Evolutionary conservation across 2,113 vertebrate species (phyloP).

Genomic region (Oplegnathus fasciatus): DNA sequence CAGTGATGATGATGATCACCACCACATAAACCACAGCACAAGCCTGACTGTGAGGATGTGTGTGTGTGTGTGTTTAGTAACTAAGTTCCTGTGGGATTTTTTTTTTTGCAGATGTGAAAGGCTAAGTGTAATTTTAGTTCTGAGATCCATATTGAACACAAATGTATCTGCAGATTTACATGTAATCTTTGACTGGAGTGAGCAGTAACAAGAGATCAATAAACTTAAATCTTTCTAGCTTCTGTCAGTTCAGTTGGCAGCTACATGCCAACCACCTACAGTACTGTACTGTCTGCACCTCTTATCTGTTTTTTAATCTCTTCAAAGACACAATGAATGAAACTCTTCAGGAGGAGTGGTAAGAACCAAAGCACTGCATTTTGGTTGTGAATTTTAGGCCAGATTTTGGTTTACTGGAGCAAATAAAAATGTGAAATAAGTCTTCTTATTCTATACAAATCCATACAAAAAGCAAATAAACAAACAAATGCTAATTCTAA

Average conservation of each 20-base stretch:
- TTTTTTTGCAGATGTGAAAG: background rate
- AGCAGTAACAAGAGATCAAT: background rate
- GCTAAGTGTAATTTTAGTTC: background rate
- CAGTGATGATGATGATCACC: background rate
- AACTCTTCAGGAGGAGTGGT: background rate
- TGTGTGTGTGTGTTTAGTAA: background rate
- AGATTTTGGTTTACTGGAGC: background rate
- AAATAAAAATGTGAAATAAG: background rate
- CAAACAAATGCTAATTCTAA: background rate
- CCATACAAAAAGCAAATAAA: background rate
- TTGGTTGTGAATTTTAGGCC: background rate
- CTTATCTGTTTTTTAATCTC: rapidly evolving
- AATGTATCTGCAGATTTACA: background rate
- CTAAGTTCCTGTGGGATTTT: conserved; percentile 15
- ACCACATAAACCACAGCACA: conserved; percentile 56
- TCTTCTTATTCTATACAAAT: too few species aligned
- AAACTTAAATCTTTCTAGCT: background rate
- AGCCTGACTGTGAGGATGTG: background rate
- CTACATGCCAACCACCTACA: background rate
- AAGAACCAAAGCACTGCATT: background rate
- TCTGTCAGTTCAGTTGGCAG: background rate
- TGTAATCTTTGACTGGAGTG: background rate
- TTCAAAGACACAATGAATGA: background rate
- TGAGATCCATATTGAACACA: background rate
- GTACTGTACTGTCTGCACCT: background rate